Evolutionary conservation across 2,888 invertebrate species (phyloP).

Genomic region (Epinotia demarniana): DNA sequence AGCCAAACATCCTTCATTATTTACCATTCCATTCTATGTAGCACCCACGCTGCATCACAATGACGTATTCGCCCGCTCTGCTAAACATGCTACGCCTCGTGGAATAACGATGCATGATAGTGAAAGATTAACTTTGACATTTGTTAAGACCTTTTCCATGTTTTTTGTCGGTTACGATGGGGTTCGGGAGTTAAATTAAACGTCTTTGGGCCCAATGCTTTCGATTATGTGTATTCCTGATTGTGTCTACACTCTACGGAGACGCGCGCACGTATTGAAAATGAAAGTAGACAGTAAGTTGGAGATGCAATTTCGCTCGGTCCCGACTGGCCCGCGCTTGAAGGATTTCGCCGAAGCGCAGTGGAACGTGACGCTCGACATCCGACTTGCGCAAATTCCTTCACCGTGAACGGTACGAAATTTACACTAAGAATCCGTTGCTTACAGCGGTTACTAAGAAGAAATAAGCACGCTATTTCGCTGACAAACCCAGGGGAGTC

Average conservation of each 20-base stretch:
- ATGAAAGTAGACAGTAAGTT: slow-evolving; percentile 38
- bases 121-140: slow-evolving; percentile 26
- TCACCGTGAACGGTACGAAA: slow-evolving; percentile 57
- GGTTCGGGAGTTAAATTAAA: slow-evolving; percentile 9
- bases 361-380: slow-evolving; percentile 68
- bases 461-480: slow-evolving; percentile 1
- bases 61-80: slow-evolving; percentile 48
- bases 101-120: slow-evolving; percentile 41
- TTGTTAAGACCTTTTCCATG: neutral
- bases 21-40: slow-evolving; percentile 37
- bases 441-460: slow-evolving; percentile 8
- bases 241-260: slow-evolving; percentile 3
- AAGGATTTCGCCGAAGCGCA: slow-evolving; percentile 70
- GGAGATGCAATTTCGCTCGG: slow-evolving; percentile 45
- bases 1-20: slow-evolving; percentile 38
- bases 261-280: slow-evolving; percentile 41
- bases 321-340: slow-evolving; percentile 47
- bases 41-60: slow-evolving; percentile 62
- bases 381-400: slow-evolving; percentile 70
- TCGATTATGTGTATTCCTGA: slow-evolving; percentile 10
- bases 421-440: slow-evolving; percentile 34
- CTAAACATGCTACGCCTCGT: slow-evolving; percentile 15
- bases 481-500: neutral
- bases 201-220: slow-evolving; percentile 1
- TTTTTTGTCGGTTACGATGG: slow-evolving; percentile 4